Conservation (phyloP, 2,888 invertebrate genomes). For the Drosophila acutilabella region DNA sequence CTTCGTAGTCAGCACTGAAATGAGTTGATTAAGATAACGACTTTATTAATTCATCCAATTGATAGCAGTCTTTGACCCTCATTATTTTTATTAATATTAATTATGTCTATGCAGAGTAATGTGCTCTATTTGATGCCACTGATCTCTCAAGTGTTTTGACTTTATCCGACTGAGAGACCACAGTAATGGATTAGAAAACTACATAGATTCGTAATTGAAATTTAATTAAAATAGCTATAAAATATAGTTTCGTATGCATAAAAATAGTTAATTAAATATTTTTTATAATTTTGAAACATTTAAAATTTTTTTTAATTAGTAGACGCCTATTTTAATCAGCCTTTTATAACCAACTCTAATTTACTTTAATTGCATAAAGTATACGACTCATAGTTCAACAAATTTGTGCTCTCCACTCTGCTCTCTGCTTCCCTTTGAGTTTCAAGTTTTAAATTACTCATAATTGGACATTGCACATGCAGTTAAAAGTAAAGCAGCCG, state of each 20-base stretch:
- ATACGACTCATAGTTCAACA: conserved; percentile 2
- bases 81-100: conserved; percentile 51
- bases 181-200: too few species aligned
- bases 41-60: conserved; percentile 65
- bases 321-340: too few species aligned
- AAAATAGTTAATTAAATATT: background rate
- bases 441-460: conserved; percentile 51
- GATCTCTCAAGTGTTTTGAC: background rate
- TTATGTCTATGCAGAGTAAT: conserved; percentile 51
- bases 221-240: too few species aligned
- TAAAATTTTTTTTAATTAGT: too few species aligned
- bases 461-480: conserved; percentile 59
- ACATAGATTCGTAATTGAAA: too few species aligned
- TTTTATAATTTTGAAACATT: background rate
- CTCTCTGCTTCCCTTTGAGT: background rate
- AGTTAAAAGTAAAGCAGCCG: conserved; percentile 25
- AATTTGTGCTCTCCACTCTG: background rate
- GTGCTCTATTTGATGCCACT: background rate
- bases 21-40: conserved; percentile 67
- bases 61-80: conserved; percentile 9
- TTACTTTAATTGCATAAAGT: conserved; percentile 18
- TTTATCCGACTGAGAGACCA: too few species aligned
- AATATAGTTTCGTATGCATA: too few species aligned
- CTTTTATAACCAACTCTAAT: background rate
- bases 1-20: background rate